Percentiles rank a stretch among this genome's conserved stretches.
Conservation (phyloP, 2,797 vertebrate species). For the Sebastes reedi region DNA sequence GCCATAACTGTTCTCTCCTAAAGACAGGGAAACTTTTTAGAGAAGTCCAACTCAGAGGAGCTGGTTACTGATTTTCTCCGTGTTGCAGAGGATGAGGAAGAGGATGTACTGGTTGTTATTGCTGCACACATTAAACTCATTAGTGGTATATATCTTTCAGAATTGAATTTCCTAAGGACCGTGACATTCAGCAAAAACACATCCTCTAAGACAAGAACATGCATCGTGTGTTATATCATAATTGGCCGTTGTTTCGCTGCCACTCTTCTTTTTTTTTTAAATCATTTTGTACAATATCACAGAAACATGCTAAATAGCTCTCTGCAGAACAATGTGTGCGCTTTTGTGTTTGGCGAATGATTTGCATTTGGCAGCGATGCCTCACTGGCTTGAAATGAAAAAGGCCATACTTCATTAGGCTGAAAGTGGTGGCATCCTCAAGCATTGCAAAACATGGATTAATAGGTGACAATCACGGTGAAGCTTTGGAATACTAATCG, state of each 20-base stretch:
- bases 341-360: constrained; percentile 48
- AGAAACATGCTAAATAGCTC: constrained; percentile 40
- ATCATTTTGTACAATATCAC: constrained; percentile 7
- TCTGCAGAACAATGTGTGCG: constrained; percentile 33
- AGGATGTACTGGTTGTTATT: neutral
- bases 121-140: neutral
- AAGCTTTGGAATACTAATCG: constrained; percentile 59
- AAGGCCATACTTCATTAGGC: constrained; percentile 59
- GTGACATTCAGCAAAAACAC: neutral
- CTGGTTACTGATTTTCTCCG: constrained; percentile 17
- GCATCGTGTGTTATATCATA: neutral
- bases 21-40: constrained; percentile 38
- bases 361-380: constrained; percentile 62
- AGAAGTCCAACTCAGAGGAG: constrained; percentile 25
- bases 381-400: constrained; percentile 59
- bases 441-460: constrained; percentile 58
- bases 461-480: constrained; percentile 56
- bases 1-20: constrained; percentile 27
- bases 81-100: neutral
- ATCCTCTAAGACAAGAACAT: constrained; percentile 4
- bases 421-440: constrained; percentile 52
- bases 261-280: constrained; percentile 14
- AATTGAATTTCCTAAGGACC: neutral
- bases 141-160: neutral
- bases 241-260: constrained; percentile 10